Base-by-base conservation (phyloP, 2,797 vertebrate genomes). In the Morus bassanus region DNA sequence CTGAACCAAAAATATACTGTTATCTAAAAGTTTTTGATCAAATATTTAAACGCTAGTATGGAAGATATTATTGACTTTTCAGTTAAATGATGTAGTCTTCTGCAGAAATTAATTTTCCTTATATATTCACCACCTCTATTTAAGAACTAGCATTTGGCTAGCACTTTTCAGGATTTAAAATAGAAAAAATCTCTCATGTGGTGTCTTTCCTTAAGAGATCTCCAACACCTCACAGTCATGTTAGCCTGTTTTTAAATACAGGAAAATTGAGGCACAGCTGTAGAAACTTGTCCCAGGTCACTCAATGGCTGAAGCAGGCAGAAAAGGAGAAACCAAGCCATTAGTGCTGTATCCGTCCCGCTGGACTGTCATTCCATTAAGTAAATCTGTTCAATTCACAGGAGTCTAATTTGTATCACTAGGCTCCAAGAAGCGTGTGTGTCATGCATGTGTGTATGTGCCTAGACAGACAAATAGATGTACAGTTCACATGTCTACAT, bases 61-160 rank as follows among this genome's bases (percentile, higher is more conserved):
- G 60, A 96, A 88, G 45, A 91, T 82, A 37, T 86, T 86, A 82
- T 90, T 96, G 91, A 93, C 73, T 96, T 96, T 76, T 79, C 67
- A 18, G 35, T 92, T 69, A 91, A 84, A 87, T 46, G 48, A 75
- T 88, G 59, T 72, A 73, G 92, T 69, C 39, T 45, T 86, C 79
- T 89, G 75, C 33, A 21, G 80, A 96, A 95, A 88, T 90, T 73
- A 82, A 30, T 96, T 95, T 93, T 83, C 82, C 83, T 70, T 93
- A 81, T 45, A 82, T 95, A 84, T 90, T 88, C 82, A 90, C 94
- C 82, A 86, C 79, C 91, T 91, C 83, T 88, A 88, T 91, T 95
- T 92, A 73, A 96, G 93, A 93, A 57, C 65, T 50, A 92, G 63
- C 92, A 92, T 90, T 97, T 97, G 95, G 95, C 89, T 89, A 90